Percentiles rank a stretch among this genome's conserved stretches.
These are phyloP conservation scores for Crocidura indochinensis DNA, from an alignment of 2,797 vertebrate species.

Conservation along the genomic window DNA sequence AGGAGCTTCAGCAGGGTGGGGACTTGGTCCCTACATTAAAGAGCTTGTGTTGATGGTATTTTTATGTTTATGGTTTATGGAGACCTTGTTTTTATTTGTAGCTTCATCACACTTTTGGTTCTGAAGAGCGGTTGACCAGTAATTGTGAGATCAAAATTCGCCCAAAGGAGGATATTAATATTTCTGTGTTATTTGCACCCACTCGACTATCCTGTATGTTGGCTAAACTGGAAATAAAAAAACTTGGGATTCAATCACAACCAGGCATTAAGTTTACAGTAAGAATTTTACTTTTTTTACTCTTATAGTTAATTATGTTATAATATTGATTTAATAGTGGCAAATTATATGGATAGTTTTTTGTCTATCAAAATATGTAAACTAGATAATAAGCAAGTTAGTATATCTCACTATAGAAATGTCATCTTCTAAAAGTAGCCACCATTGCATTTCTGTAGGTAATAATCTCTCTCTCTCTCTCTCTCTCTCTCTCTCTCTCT, in stretches of 20 bases:
- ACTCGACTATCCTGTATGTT: slow-evolving; percentile 96
- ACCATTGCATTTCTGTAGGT: not conserved
- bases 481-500: no score
- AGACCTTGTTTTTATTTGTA: slow-evolving; percentile 84
- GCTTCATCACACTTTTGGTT: slow-evolving; percentile 96
- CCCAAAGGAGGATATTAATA: slow-evolving; percentile 94
- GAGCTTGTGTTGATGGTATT: slow-evolving; percentile 7
- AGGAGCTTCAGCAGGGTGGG: no score
- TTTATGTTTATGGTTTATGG: not conserved
- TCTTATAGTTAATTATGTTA: slow-evolving; percentile 26
- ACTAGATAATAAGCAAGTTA: slow-evolving; percentile 30
- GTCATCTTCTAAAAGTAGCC: slow-evolving; percentile 30
- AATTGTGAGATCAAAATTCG: slow-evolving; percentile 95
- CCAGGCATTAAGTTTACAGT: slow-evolving; percentile 98
- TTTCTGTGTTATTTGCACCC: slow-evolving; percentile 95
- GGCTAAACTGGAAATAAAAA: slow-evolving; percentile 98
- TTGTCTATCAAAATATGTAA: slow-evolving; percentile 51
- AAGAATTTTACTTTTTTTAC: slow-evolving; percentile 83
- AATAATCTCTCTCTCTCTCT: not conserved
- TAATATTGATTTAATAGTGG: slow-evolving; percentile 57
- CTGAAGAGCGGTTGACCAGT: slow-evolving; percentile 94
- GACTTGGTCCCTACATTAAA: not conserved
- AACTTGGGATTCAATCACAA: slow-evolving; percentile 93
- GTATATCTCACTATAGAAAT: slow-evolving; percentile 31
- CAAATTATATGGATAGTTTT: slow-evolving; percentile 44